Evolutionary conservation across 2,113 vertebrate species (phyloP), one percentile per base, ranked within the genome.

Genomic region (Cololabis saira): DNA sequence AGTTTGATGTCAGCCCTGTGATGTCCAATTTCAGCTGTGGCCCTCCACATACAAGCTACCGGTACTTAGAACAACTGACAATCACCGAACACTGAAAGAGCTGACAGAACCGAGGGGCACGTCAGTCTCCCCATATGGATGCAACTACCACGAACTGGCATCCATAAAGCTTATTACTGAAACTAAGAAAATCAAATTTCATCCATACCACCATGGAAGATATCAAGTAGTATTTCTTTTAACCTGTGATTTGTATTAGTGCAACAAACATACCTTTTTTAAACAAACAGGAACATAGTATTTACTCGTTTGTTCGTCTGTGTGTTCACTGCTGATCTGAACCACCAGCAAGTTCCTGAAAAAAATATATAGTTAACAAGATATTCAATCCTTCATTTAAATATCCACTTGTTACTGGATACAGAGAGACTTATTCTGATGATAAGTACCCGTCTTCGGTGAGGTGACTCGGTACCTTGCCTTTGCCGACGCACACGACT

Each of bases 401-500:
- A 17, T 10, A 47, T 11, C 45, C 8, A 10, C 9, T 6, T 47
- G 17, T 47, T 18, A 17, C 17, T 15, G 8, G 17, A 47, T 0
- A 51, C 50, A 7, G 11, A 33, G 19, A 30, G 14, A 44, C 3
- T 61, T 16, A 50, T 50, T 47, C 3, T 17, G 69, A 74, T 41
- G 1, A 68, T 42, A 50, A 33, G 65, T 75, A 94, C 97, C 95
- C 94, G 9, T 97, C 88, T 33, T 92, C 76, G 48, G 53, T 57
- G 18, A 85, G 12, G 22, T 83, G 71, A 0, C 73, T 71, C 7
- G 87, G 71, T 14, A 82, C 24, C 19, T 88, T 76, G 33, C 78
- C 78, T n/a, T 95, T 92, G 71, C 96, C 96, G 67, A 97, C 64
- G 67, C 91, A 92, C 73, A 99, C 62, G 40, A 95, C 92, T 45